Evolutionary conservation across 2,113 vertebrate species (phyloP), one percentile per base, ranked within the genome.

Genomic region (Cynocephalus volans): DNA sequence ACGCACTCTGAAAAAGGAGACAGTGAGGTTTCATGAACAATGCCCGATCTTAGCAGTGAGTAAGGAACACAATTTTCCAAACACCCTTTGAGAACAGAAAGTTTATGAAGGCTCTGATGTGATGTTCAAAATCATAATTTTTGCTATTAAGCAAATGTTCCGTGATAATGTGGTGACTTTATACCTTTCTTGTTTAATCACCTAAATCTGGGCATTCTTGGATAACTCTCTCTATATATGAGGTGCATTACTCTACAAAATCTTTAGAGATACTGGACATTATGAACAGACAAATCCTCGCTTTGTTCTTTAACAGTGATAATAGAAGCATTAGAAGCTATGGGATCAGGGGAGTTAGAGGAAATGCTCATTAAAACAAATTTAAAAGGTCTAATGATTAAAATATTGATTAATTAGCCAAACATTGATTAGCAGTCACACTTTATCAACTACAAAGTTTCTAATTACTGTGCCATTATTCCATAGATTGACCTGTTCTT

Each of bases 381-480:
- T 99, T 98, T 99, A 98, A 99, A 99, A 99, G 99, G 99, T 99
- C 99, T 99, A 99, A 99, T 99, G 99, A 99, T 99, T 99, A 99
- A 99, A 99, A 99, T 99, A 99, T 99, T 99, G 99, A 99, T 99
- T 99, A 99, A 99, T 99, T 99, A 99, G 99, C 99, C 98, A 99
- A 99, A 99, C 99, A 99, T 99, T 99, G 99, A 99, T 99, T 99
- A 99, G 99, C 99, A 99, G 99, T 99, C 99, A 99, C 99, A 99
- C 99, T 99, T 99, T 99, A 99, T 99, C 99, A 99, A 99, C 99
- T 99, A 99, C 98, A 98, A 99, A 99, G 99, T 98, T 99, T 99
- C 99, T 99, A 99, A 99, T 99, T 99, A 99, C 99, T 95, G 98
- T 96, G 95, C 99, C 98, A 99, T 99, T 99, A 99, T 99, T 99